Evolutionary conservation across 2,113 vertebrate species (phyloP).

Genomic region (Labeo catla): DNA sequence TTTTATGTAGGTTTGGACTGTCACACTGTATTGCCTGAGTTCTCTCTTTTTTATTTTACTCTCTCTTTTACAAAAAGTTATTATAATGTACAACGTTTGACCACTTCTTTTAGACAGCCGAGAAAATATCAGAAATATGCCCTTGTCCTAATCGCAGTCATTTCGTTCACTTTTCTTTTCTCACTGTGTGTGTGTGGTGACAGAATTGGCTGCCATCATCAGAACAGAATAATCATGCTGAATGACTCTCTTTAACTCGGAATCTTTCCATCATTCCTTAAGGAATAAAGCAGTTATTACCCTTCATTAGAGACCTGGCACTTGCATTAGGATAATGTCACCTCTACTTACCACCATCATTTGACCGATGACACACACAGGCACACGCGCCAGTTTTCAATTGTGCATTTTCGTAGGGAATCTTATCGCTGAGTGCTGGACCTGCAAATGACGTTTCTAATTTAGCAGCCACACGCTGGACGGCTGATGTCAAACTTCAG

Average conservation of each 20-base stretch:
- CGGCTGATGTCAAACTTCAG: conserved; percentile 5
- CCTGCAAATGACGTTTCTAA: conserved; percentile 9
- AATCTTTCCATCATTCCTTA: conserved; percentile 35
- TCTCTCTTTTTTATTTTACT: background rate
- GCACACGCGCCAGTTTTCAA: conserved; percentile 4
- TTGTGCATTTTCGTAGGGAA: conserved; percentile 11
- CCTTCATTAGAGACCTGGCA: conserved; percentile 37
- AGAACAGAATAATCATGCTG: conserved; percentile 27
- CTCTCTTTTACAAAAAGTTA: background rate
- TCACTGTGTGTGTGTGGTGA: conserved; percentile 19
- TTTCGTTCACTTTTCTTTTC: conserved; percentile 15
- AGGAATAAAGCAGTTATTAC: conserved; percentile 36
- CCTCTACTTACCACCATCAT: conserved; percentile 31
- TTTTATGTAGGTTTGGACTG: background rate
- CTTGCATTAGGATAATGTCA: conserved; percentile 43
- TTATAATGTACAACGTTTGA: conserved; percentile 24
- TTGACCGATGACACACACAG: conserved; percentile 12
- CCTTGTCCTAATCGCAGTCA: conserved; percentile 27
- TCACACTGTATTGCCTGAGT: background rate
- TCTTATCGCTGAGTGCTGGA: conserved; percentile 1
- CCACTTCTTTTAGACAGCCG: conserved; percentile 4
- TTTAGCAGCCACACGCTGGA: background rate
- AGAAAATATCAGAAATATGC: conserved; percentile 39
- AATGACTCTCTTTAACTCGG: conserved; percentile 32
- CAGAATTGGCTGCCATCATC: conserved; percentile 36